A percentile compares a stretch with the other conserved stretches of the same genome.
Conservation (phyloP, 2,888 invertebrate species). For the Crepidodera aurea region DNA sequence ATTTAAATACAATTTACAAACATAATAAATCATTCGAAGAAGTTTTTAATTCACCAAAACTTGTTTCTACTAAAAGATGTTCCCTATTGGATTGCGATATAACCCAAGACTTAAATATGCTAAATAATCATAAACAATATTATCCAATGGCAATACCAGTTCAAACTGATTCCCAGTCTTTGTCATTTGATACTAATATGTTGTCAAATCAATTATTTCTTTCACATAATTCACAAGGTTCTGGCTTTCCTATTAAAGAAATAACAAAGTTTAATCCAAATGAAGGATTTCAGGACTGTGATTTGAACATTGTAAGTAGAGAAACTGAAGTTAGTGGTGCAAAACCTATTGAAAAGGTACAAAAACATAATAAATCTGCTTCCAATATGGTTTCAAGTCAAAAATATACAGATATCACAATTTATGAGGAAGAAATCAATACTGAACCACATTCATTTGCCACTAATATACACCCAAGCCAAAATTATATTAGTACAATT, state of each 20-base stretch:
- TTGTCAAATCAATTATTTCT: not conserved
- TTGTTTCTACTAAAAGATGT: no score
- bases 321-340: not conserved
- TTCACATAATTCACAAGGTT: not conserved
- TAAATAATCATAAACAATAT: not conserved
- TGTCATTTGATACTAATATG: not conserved
- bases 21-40: not conserved
- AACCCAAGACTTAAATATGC: conserved; percentile 10
- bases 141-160: not conserved
- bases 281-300: not conserved
- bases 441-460: no score
- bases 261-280: not conserved
- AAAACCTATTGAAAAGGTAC: no score
- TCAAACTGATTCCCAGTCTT: not conserved
- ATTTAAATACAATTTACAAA: conserved; percentile 12
- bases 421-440: no score
- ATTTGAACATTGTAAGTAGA: not conserved
- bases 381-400: no score
- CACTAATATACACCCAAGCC: no score
- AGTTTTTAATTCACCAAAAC: no score
- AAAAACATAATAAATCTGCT: no score
- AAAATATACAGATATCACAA: no score
- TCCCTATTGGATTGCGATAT: not conserved
- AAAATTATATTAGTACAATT: no score
- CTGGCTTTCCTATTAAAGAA: no score